phyloP scores from a whole-genome alignment of 1,140 invertebrate genomes.

The Cyclargus thomasi region DNA sequence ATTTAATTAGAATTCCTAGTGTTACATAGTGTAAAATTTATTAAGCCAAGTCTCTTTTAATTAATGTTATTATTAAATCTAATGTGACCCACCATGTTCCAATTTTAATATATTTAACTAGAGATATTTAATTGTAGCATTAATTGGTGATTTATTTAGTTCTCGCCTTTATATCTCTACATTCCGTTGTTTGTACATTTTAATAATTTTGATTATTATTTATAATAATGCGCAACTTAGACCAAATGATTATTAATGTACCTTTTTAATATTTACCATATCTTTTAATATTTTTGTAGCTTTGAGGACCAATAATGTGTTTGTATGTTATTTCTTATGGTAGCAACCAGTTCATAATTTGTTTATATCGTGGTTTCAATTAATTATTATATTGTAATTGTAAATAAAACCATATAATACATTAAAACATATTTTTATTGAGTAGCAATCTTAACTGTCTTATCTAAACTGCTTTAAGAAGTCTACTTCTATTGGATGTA shows the following conservation, averaged over 20 bases:
- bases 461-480: conserved; percentile 82
- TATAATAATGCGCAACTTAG: conserved; percentile 67
- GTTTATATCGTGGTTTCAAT: conserved; percentile 65
- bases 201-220: conserved; percentile 65
- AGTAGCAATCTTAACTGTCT: no score
- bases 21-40: conserved; percentile 67
- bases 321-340: conserved; percentile 60
- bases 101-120: conserved; percentile 56
- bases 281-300: conserved; percentile 59
- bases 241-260: conserved; percentile 75
- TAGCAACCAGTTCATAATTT: conserved; percentile 55
- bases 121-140: conserved; percentile 64
- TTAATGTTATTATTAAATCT: conserved; percentile 41
- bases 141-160: conserved; percentile 46
- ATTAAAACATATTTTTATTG: conserved; percentile 41
- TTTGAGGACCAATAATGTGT: conserved; percentile 69
- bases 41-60: conserved; percentile 64
- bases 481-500: conserved; percentile 95
- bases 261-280: conserved; percentile 62
- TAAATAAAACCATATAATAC: conserved; percentile 71
- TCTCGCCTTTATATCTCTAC: conserved; percentile 63
- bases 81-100: conserved; percentile 72
- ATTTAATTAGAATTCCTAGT: conserved; percentile 63
- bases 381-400: conserved; percentile 52
- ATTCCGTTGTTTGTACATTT: conserved; percentile 72